Conservation (phyloP, 2,888 invertebrate genomes). For the Drosophila atroscutellata region DNA sequence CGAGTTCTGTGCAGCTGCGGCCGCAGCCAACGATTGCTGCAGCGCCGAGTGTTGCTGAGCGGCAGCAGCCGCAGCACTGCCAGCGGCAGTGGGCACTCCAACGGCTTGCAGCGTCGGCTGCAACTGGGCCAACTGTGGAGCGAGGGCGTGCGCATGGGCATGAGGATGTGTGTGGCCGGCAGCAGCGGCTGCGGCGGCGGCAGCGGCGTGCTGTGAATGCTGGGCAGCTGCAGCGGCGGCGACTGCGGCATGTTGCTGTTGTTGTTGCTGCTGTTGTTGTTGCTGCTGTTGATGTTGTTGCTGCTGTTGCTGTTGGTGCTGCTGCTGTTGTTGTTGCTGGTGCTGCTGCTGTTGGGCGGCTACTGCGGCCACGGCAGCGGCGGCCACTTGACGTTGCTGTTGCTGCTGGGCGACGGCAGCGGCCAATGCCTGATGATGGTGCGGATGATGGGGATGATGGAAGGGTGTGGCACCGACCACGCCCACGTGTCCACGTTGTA, state of each 20-base stretch:
- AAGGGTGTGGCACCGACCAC: slow-evolving; percentile 87
- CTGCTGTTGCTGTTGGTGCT: slow-evolving; percentile 73
- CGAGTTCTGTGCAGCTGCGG: slow-evolving; percentile 74
- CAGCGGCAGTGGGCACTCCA: slow-evolving; percentile 88
- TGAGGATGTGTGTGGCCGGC: slow-evolving; percentile 66
- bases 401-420: slow-evolving; percentile 87
- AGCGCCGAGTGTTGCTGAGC: slow-evolving; percentile 78
- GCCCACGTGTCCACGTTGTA: slow-evolving; percentile 89
- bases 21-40: slow-evolving; percentile 87
- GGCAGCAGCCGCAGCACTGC: slow-evolving; percentile 86
- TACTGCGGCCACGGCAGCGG: slow-evolving; percentile 87
- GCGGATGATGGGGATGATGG: slow-evolving; percentile 76
- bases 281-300: slow-evolving; percentile 76
- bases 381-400: slow-evolving; percentile 86
- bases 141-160: slow-evolving; percentile 72
- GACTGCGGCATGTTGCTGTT: slow-evolving; percentile 64
- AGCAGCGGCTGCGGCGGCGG: slow-evolving; percentile 62
- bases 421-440: slow-evolving; percentile 87
- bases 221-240: slow-evolving; percentile 64
- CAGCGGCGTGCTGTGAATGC: slow-evolving; percentile 68
- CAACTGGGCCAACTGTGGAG: slow-evolving; percentile 66
- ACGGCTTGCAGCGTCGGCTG: slow-evolving; percentile 81
- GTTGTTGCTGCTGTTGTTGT: slow-evolving; percentile 61
- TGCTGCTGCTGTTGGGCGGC: slow-evolving; percentile 83
- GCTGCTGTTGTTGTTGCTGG: slow-evolving; percentile 87